Evolutionary conservation across 2,113 vertebrate species (phyloP), one percentile per base, ranked within the genome.

Genomic region (Clarias macrocephalus): DNA sequence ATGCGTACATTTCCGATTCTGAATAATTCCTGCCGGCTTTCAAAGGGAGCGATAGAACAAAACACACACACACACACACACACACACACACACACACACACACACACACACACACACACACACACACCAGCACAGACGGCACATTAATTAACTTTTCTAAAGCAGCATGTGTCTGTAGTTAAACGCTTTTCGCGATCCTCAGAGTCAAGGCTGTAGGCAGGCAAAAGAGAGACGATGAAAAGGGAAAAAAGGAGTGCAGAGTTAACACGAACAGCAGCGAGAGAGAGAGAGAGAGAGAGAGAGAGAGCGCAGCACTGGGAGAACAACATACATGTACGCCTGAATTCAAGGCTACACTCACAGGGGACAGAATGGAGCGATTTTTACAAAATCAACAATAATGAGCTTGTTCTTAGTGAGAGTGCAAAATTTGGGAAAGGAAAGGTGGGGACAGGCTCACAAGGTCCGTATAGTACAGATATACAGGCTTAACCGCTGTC

Each of bases 11-110:
- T 37, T 80, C 79, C 60, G 48, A 60, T 37, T 60, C 56, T 6
- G 10, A 80, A 80, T 60, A 59, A 80, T 37, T 80, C 25, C 48
- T 13, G n/a, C n/a, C 13, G 33, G 80, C 87, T 84, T 77, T 68
- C 68, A 56, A 63, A 9, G 3, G 30, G 42, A 52, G 54, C 57
- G 12, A 87, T 56, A 57, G 76, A 83, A 62, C 28, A 60, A 28
- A 77, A 76, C 54, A 68, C 83, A 82, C 62, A 72, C 83, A 79
- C 91, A 91, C 87, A 92, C 90, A 89, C 86, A 90, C 89, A 90
- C 89, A 86, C 66, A 80, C 65, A 84, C 79, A n/a, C n/a, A n/a
- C n/a, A n/a, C n/a, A 72, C 83, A 79, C 91, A 91, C 87, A 92
- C 90, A 89, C 86, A 76, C 54, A 68, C 83, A 82, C 62, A 72